phyloP scores from a whole-genome alignment of 2,113 vertebrate species.

The Apeltes quadracus region DNA sequence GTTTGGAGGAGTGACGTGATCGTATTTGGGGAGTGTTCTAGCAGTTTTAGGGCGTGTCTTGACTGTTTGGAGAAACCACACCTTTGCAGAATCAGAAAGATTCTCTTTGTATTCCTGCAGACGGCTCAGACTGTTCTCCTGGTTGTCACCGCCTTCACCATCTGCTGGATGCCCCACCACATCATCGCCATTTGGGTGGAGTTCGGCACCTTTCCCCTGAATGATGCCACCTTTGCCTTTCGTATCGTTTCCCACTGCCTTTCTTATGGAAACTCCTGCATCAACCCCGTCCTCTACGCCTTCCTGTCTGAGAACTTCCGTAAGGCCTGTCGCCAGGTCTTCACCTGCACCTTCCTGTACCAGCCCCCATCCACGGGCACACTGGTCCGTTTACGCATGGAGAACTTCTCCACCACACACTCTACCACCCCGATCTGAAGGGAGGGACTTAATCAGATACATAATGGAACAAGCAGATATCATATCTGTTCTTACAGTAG shows the following conservation, averaged over 20 bases:
- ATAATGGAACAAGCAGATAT: not conserved
- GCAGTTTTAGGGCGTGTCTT: not conserved
- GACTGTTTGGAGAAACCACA: not conserved
- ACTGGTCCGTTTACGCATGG: conserved; percentile 76
- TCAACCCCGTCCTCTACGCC: conserved; percentile 87
- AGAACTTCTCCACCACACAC: conserved; percentile 83
- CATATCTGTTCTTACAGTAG: not conserved
- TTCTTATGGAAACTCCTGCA: conserved; percentile 86
- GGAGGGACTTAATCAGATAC: too few species aligned
- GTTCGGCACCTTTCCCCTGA: conserved; percentile 84
- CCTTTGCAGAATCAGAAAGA: not conserved
- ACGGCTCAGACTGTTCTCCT: conserved; percentile 85
- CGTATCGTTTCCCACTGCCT: conserved; percentile 85
- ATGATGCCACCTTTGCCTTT: conserved; percentile 82
- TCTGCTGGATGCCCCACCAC: conserved; percentile 88
- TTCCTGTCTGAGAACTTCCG: conserved; percentile 88
- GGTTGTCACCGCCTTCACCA: conserved; percentile 80
- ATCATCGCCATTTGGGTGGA: conserved; percentile 87
- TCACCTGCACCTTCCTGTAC: conserved; percentile 69
- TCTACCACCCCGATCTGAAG: conserved; percentile 73
- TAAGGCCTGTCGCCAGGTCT: conserved; percentile 81
- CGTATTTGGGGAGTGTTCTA: not conserved
- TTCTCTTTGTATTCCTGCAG: conserved; percentile 57
- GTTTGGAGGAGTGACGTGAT: not conserved
- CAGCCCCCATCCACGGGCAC: conserved; percentile 41